phyloP scores from a whole-genome alignment of 2,797 vertebrate genomes.

The Crocodylus rhombifer region DNA sequence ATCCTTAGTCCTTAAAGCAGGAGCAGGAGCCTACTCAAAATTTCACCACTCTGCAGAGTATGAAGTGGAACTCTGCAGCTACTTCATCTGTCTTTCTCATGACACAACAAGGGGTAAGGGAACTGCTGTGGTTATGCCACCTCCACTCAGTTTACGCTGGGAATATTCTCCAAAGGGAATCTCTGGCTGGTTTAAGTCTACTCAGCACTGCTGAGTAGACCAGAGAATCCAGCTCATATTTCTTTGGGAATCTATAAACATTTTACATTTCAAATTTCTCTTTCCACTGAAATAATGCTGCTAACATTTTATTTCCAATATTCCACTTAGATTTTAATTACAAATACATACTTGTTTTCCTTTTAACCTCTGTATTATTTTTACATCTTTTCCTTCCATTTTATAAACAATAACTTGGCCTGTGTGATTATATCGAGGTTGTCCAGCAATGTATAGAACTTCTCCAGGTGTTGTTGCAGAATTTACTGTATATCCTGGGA shows the following conservation, averaged over 20 bases:
- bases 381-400: conserved; percentile 78
- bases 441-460: conserved; percentile 91
- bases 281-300: background rate
- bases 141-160: background rate
- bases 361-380: conserved; percentile 87
- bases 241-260: background rate
- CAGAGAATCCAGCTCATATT: background rate
- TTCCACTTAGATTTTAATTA: background rate
- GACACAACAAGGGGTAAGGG: too few species aligned
- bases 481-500: conserved; percentile 92
- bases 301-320: background rate
- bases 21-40: background rate
- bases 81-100: too few species aligned
- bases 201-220: background rate
- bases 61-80: background rate
- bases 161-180: background rate
- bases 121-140: background rate
- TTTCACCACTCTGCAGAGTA: background rate
- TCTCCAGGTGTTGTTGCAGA: conserved; percentile 86
- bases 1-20: background rate
- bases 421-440: conserved; percentile 95
- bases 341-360: conserved; percentile 88
- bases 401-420: conserved; percentile 93
- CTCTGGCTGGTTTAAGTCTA: background rate
- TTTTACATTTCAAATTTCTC: background rate